Percentiles rank a stretch among this genome's conserved stretches.
Evolutionary conservation across 1,140 invertebrate genomes (phyloP).

Genomic region (Lanistes nyassanus): DNA sequence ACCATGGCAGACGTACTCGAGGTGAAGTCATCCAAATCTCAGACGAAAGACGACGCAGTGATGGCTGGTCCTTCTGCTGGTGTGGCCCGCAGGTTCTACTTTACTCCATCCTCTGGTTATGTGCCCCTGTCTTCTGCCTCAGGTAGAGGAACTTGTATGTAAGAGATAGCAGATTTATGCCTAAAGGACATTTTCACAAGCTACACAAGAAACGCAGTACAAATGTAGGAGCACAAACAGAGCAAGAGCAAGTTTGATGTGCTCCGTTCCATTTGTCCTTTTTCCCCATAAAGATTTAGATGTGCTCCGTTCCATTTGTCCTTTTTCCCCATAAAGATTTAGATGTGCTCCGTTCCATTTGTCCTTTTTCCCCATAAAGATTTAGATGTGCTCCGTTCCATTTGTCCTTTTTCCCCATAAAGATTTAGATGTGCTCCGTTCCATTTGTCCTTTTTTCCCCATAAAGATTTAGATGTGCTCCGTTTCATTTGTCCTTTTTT

Average conservation of each 20-base stretch:
- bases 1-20: constrained; percentile 22
- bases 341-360: too few relatives aligned
- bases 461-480: too few relatives aligned
- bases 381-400: too few relatives aligned
- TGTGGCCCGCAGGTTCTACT: constrained; percentile 51
- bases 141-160: background rate
- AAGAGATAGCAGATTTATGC: too few relatives aligned
- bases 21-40: constrained; percentile 51
- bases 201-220: too few relatives aligned
- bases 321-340: background rate
- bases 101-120: constrained; percentile 54
- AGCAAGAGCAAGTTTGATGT: too few relatives aligned
- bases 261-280: background rate
- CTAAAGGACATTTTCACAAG: too few relatives aligned
- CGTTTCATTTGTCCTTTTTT: background rate
- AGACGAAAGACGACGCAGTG: constrained; percentile 33
- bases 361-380: background rate
- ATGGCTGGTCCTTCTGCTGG: background rate
- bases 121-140: constrained; percentile 48
- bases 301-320: background rate
- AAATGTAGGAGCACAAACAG: too few relatives aligned
- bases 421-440: too few relatives aligned
- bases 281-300: constrained; percentile 3
- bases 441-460: background rate
- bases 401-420: background rate